These are phyloP conservation scores for Mesorhabditis spiculigera DNA, from an alignment of 2,888 invertebrate genomes.

Conservation along the genomic window DNA sequence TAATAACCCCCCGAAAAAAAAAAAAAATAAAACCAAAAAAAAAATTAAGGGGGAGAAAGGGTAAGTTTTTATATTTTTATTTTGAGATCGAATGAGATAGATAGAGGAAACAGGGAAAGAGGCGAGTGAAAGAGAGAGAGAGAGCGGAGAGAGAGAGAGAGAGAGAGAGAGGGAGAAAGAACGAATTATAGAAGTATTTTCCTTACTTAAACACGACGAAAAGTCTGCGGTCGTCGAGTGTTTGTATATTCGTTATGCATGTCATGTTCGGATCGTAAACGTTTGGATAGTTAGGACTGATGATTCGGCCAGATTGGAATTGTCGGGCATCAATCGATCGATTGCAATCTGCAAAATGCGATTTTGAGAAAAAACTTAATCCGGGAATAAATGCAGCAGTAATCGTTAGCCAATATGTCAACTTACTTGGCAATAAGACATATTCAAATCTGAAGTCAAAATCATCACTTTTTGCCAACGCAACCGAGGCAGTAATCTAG, in stretches of 20 bases:
- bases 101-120: too few species aligned
- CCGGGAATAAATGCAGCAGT: background rate
- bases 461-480: constrained; percentile 6
- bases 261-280: constrained; percentile 39
- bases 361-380: background rate
- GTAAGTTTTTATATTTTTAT: too few species aligned
- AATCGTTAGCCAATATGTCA: background rate
- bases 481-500: constrained; percentile 19
- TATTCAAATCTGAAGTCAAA: constrained; percentile 17
- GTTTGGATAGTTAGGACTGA: constrained; percentile 50
- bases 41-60: too few species aligned
- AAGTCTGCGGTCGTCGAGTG: constrained; percentile 20
- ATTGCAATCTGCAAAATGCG: constrained; percentile 46
- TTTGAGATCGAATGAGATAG: too few species aligned
- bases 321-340: constrained; percentile 39
- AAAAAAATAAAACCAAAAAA: too few species aligned
- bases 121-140: too few species aligned
- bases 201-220: constrained; percentile 32
- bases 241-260: constrained; percentile 37
- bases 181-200: background rate
- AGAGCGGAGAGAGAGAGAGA: too few species aligned
- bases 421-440: constrained; percentile 19
- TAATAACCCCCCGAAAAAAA: too few species aligned
- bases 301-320: constrained; percentile 34
- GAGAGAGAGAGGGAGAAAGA: too few species aligned